These are phyloP conservation scores for Struthidea cinerea DNA, from an alignment of 2,113 vertebrate genomes.

Conservation along the genomic window DNA sequence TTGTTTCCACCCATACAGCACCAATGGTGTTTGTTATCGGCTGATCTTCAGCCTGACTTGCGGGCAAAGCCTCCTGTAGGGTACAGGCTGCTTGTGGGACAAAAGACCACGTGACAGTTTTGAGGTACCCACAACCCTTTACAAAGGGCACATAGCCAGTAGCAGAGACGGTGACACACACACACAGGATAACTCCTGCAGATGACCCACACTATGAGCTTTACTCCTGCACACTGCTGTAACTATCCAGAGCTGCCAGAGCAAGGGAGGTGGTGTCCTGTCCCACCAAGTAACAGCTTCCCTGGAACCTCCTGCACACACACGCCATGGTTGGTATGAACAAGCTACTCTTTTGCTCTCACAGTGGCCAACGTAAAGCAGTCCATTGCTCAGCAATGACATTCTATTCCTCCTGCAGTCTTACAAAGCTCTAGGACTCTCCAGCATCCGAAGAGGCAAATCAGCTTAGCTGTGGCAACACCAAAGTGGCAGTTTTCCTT, in stretches of 20 bases:
- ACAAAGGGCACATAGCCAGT: accelerated
- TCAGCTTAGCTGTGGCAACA: neutral
- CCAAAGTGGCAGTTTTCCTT: accelerated
- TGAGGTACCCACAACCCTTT: accelerated
- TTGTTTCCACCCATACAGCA: neutral
- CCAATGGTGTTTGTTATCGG: accelerated
- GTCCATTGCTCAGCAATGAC: neutral
- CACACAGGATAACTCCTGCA: too few species aligned
- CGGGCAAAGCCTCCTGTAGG: neutral
- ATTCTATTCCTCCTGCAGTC: accelerated
- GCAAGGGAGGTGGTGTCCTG: neutral
- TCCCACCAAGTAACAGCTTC: accelerated
- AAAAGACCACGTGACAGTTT: neutral
- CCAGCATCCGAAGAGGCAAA: neutral
- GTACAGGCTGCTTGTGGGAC: accelerated
- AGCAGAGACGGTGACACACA: accelerated
- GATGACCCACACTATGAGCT: accelerated
- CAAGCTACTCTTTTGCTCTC: accelerated
- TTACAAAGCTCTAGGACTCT: neutral
- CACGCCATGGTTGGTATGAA: accelerated
- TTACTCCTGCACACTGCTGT: neutral
- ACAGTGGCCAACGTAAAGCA: neutral
- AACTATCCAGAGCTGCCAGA: neutral
- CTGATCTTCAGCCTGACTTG: neutral
- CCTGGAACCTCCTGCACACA: accelerated